A percentile compares a stretch with the other conserved stretches of the same genome.
Evolutionary conservation across 2,797 vertebrate species (phyloP).

Genomic region (Nannoperca obscura): DNA sequence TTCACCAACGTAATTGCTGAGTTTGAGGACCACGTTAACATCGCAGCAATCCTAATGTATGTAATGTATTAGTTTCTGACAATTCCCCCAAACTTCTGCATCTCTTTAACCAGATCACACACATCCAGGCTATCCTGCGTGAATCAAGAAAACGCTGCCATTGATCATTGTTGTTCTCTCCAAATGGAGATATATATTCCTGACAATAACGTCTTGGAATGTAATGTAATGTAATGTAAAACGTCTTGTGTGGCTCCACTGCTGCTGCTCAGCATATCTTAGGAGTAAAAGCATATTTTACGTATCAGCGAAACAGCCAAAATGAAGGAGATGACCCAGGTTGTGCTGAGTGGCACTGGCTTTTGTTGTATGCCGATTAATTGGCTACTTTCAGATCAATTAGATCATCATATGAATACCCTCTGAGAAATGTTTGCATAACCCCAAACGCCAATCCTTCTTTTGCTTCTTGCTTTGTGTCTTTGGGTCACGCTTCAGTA

Average conservation of each 20-base stretch:
- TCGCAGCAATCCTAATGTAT: too few species aligned
- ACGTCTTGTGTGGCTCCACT: not conserved
- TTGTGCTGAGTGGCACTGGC: too few species aligned
- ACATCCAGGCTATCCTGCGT: too few species aligned
- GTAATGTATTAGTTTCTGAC: too few species aligned
- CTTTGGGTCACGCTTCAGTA: constrained; percentile 50
- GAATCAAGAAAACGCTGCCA: too few species aligned
- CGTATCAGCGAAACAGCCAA: too few species aligned
- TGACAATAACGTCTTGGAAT: not conserved
- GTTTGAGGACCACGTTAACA: not conserved
- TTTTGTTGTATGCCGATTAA: not conserved
- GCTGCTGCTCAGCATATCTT: not conserved
- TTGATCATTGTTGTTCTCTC: not conserved
- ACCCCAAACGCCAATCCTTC: constrained; percentile 24
- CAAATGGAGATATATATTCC: not conserved
- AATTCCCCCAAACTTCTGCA: too few species aligned
- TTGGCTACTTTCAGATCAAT: constrained; percentile 6
- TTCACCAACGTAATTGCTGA: not conserved
- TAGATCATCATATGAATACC: not conserved
- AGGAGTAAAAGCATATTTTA: not conserved
- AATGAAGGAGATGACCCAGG: too few species aligned
- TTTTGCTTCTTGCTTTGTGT: constrained; percentile 11
- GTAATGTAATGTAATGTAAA: too few species aligned
- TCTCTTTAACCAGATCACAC: too few species aligned
- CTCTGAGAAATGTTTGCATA: constrained; percentile 28